A percentile compares a stretch with the other conserved stretches of the same genome.
Evolutionary conservation across 2,113 vertebrate species (phyloP).

Genomic region (Pimephales promelas): DNA sequence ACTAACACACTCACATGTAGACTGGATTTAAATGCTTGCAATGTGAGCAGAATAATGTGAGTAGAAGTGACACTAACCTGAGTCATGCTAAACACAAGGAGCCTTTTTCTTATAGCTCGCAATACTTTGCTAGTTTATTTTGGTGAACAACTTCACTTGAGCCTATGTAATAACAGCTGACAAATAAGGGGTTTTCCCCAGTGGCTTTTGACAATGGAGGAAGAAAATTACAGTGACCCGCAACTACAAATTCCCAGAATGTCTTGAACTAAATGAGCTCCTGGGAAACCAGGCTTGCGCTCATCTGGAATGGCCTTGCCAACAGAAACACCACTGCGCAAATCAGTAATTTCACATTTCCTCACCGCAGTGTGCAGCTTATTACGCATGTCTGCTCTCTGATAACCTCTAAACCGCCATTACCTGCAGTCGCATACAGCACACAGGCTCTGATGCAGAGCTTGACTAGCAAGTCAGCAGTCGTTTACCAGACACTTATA

Average conservation of each 20-base stretch:
- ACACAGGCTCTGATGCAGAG: neutral
- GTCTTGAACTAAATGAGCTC: conserved; percentile 4
- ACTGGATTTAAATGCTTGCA: neutral
- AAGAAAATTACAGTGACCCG: conserved; percentile 15
- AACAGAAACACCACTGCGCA: conserved; percentile 21
- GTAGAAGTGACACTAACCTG: conserved; percentile 27
- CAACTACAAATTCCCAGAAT: neutral
- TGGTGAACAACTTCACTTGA: neutral
- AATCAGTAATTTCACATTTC: conserved; percentile 29
- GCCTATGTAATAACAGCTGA: neutral
- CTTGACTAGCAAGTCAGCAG: no score
- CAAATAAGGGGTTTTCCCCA: neutral
- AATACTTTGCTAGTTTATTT: neutral
- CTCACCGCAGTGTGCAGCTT: neutral
- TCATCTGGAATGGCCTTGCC: neutral
- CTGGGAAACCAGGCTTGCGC: conserved; percentile 19
- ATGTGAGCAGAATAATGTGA: neutral
- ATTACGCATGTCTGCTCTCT: conserved; percentile 13
- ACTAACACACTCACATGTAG: conserved; percentile 25
- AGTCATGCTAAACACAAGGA: conserved; percentile 37
- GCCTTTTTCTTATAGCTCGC: neutral
- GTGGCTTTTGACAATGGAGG: neutral
- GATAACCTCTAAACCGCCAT: neutral
- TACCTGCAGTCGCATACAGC: neutral
- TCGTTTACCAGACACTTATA: neutral